These are phyloP conservation scores for Sebastes minor DNA, from an alignment of 2,797 vertebrate species.

Conservation along the genomic window DNA sequence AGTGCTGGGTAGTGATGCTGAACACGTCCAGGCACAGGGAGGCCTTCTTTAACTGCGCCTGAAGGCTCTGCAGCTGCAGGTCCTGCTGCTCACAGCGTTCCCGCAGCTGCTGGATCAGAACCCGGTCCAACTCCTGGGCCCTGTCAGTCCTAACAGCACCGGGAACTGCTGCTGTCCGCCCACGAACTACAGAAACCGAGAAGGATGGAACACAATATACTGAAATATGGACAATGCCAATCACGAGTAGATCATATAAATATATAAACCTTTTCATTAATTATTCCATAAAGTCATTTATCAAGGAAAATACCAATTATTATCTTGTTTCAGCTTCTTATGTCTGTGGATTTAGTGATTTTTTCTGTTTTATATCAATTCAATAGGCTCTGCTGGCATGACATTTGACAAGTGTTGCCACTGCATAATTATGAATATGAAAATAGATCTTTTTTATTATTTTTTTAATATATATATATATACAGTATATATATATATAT, in stretches of 20 bases:
- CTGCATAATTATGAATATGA: too few relatives aligned
- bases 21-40: slow-evolving; percentile 88
- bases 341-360: too few relatives aligned
- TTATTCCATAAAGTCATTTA: neutral
- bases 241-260: neutral
- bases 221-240: neutral
- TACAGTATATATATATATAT: too few relatives aligned
- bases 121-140: slow-evolving; percentile 73
- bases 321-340: too few relatives aligned
- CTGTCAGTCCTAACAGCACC: slow-evolving; percentile 47
- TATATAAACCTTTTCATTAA: too few relatives aligned
- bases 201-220: neutral
- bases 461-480: too few relatives aligned
- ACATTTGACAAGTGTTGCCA: too few relatives aligned
- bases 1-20: slow-evolving; percentile 91
- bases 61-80: slow-evolving; percentile 82
- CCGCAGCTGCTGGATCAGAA: slow-evolving; percentile 85
- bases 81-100: slow-evolving; percentile 89
- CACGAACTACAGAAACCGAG: slow-evolving; percentile 37
- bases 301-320: neutral
- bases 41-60: slow-evolving; percentile 84
- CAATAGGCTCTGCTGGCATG: too few relatives aligned
- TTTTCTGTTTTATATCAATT: neutral
- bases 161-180: slow-evolving; percentile 14
- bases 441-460: too few relatives aligned